Percentiles rank a stretch among this genome's conserved stretches.
Conservation (phyloP, 2,113 vertebrate genomes). For the Puffinus mauretanicus region DNA sequence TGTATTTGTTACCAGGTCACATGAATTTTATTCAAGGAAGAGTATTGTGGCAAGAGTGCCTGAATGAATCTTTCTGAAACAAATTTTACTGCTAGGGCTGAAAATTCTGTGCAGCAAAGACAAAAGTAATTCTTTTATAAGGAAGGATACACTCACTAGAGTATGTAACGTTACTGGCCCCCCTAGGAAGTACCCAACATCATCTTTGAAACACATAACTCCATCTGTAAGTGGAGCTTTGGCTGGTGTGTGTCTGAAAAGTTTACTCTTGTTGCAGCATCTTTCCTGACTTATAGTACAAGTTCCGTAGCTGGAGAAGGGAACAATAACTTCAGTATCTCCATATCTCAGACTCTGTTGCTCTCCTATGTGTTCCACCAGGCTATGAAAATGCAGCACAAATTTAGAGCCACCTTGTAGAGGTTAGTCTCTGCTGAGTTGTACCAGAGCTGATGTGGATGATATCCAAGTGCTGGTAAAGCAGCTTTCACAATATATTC, state of each 20-base stretch:
- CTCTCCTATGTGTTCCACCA: background rate
- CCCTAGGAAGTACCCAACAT: background rate
- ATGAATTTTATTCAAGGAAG: background rate
- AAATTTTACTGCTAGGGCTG: background rate
- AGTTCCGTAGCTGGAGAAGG: background rate
- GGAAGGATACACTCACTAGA: background rate
- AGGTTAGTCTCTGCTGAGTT: background rate
- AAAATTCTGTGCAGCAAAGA: background rate
- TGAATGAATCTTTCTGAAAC: background rate
- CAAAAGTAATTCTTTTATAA: background rate
- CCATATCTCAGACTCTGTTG: background rate
- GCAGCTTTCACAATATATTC: background rate
- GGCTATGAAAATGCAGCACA: background rate
- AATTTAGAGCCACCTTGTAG: background rate
- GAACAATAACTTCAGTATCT: background rate
- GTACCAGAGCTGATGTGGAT: background rate
- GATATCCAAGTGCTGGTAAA: background rate
- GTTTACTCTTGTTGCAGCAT: background rate
- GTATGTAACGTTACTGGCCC: background rate
- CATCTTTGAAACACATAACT: background rate
- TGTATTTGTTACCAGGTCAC: background rate
- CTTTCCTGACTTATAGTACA: background rate
- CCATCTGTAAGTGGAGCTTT: background rate
- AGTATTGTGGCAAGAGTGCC: background rate
- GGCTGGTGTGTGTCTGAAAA: background rate